These are phyloP conservation scores for Apamea epomidion DNA, from an alignment of 2,888 invertebrate genomes.

Conservation along the genomic window DNA sequence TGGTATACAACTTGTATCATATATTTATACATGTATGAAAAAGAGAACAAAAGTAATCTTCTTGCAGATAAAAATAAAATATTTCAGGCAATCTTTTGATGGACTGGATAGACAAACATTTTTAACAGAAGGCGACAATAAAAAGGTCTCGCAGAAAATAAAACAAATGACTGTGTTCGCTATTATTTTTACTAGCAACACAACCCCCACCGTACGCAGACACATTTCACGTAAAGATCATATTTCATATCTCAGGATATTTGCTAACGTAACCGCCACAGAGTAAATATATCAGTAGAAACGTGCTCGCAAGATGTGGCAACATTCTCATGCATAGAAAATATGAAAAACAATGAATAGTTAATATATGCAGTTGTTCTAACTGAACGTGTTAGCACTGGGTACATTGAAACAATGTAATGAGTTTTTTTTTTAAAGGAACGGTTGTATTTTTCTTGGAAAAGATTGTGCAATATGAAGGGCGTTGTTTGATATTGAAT, in stretches of 20 bases:
- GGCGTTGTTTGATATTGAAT: constrained; percentile 1
- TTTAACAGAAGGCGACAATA: not conserved
- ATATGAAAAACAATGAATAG: constrained; percentile 66
- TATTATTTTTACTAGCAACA: constrained; percentile 48
- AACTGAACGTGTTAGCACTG: constrained; percentile 46
- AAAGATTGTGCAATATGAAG: constrained; percentile 11
- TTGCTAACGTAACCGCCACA: constrained; percentile 44
- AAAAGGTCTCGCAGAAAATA: constrained; percentile 11
- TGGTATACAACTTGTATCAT: not conserved
- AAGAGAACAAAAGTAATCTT: not conserved
- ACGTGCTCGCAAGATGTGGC: constrained; percentile 50
- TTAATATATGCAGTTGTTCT: constrained; percentile 61
- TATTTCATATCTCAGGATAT: constrained; percentile 58
- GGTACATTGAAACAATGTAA: constrained; percentile 47
- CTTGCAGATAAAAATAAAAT: not conserved
- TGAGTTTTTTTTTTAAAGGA: constrained; percentile 19
- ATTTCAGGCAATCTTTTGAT: not conserved
- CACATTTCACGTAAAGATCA: constrained; percentile 59
- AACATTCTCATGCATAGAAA: constrained; percentile 66
- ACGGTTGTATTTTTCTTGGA: constrained; percentile 30
- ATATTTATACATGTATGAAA: not conserved
- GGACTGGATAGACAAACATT: not conserved
- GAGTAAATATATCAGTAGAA: constrained; percentile 63
- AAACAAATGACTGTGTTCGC: constrained; percentile 13
- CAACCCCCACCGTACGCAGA: constrained; percentile 29